Evolutionary conservation across 2,888 invertebrate genomes (phyloP), one percentile per base, ranked within the genome.

Genomic region (Ashinkailepas kermadecensis): DNA sequence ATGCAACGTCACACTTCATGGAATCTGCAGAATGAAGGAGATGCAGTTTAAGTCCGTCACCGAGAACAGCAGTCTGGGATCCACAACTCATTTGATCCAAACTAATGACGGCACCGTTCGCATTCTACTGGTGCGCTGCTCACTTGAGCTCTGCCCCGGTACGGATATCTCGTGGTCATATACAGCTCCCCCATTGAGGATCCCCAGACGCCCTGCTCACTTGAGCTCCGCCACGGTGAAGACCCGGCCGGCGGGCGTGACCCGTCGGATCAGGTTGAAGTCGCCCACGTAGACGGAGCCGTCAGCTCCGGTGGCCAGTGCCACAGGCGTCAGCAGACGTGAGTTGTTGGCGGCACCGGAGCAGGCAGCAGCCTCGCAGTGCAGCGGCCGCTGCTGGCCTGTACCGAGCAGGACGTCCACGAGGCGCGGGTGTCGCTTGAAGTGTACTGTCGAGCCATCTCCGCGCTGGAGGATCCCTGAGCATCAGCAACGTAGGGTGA

Each of bases 281-380:
- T 98, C 98, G 2, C 97, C 97, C 0, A 98, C 95, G 87, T 94
- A 98, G 57, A 99, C 91, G 78, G 95, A 93, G 54, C 99, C 99
- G 87, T 97, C 97, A 0, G 96, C 92, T 0, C 95, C 94, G 0
- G 95, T 92, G 0, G 97, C 94, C 57, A 99, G 88, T 0, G 98
- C 96, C 0, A 97, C 96, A 0, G 99, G 98, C 0, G 97, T 96
- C 82, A 97, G 89, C 0, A 99, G 90, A 57, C 95, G 90, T 88
- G 95, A 92, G 85, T 93, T 92, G 80, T 91, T 89, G 10, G 95
- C 95, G 74, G 93, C 89, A 0, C 95, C 95, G 15, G 83, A 92
- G 87, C 94, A 94, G 81, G 94, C 94, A 12, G 87, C 80, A 18
- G 87, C 87, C 82, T 89, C 89, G 87, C 97, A 97, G 84, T 95